phyloP scores from a whole-genome alignment of 2,797 vertebrate species.

The Decapterus maruadsi region DNA sequence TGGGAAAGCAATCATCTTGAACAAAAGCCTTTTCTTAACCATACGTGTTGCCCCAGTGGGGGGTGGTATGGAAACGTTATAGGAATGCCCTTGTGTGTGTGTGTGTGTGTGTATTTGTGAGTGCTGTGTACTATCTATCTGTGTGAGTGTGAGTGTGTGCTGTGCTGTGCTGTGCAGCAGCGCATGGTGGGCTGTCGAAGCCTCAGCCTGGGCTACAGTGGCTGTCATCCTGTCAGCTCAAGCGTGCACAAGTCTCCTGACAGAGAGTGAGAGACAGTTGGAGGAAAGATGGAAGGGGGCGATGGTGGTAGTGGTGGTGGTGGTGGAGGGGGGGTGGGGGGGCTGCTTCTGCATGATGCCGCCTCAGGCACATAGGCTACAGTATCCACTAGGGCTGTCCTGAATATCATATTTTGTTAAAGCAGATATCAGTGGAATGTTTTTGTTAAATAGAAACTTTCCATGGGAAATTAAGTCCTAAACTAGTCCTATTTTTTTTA shows the following conservation, averaged over 20 bases:
- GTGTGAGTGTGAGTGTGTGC: slow-evolving; percentile 25
- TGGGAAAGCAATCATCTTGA: slow-evolving; percentile 68
- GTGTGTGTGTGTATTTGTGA: slow-evolving; percentile 3
- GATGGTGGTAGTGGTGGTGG: background rate
- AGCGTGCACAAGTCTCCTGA: slow-evolving; percentile 65
- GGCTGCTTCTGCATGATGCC: background rate
- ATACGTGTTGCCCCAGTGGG: slow-evolving; percentile 27
- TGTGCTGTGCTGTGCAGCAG: slow-evolving; percentile 48
- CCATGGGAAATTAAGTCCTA: no score
- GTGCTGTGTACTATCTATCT: slow-evolving; percentile 4
- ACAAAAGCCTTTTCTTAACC: slow-evolving; percentile 65
- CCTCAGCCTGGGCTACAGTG: slow-evolving; percentile 50
- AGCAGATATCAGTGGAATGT: no score
- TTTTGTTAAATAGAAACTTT: no score
- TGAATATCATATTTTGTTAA: no score
- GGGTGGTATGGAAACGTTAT: slow-evolving; percentile 33
- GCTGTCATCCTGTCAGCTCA: slow-evolving; percentile 74
- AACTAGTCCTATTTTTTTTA: no score
- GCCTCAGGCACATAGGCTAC: background rate
- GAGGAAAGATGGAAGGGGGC: background rate
- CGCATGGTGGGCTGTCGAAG: slow-evolving; percentile 49
- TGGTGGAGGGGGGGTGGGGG: no score
- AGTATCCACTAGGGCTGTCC: no score
- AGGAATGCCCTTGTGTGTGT: slow-evolving; percentile 13
- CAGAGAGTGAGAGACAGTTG: slow-evolving; percentile 45